Conservation (phyloP, 2,797 vertebrate species). For the Sciurus carolinensis region DNA sequence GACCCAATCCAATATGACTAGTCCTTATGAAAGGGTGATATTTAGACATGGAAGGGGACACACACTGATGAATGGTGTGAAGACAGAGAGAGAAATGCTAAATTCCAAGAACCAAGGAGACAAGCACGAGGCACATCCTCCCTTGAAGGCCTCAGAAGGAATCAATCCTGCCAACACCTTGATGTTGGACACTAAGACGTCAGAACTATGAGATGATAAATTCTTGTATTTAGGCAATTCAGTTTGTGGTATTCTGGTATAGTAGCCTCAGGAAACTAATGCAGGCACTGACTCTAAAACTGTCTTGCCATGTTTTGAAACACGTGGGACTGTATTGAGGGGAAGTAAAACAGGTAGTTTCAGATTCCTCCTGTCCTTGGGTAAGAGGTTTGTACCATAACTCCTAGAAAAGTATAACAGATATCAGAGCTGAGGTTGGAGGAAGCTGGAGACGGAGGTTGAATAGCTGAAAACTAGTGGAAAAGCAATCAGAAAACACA, state of each 20-base stretch:
- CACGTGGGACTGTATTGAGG: neutral
- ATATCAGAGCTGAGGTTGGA: neutral
- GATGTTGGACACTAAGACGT: neutral
- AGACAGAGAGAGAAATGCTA: neutral
- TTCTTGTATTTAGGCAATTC: neutral
- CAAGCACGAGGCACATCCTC: neutral
- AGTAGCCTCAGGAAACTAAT: neutral
- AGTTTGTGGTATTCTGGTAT: neutral
- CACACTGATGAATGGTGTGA: neutral
- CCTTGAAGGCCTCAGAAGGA: neutral
- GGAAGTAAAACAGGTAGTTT: neutral
- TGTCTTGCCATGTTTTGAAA: neutral
- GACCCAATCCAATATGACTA: neutral
- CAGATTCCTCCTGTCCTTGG: neutral
- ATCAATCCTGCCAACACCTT: neutral
- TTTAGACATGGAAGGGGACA: neutral
- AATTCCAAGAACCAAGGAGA: neutral
- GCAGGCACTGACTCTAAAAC: neutral
- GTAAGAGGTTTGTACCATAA: accelerated
- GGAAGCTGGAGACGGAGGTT: neutral
- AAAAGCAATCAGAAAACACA: slow-evolving; percentile 4
- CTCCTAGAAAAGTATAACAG: neutral
- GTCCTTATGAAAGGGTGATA: neutral
- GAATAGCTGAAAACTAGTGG: neutral
- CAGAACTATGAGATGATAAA: neutral